Evolutionary conservation across 2,888 invertebrate species (phyloP), one percentile per base, ranked within the genome.

Genomic region (Scaptomyza cyrtandrae): DNA sequence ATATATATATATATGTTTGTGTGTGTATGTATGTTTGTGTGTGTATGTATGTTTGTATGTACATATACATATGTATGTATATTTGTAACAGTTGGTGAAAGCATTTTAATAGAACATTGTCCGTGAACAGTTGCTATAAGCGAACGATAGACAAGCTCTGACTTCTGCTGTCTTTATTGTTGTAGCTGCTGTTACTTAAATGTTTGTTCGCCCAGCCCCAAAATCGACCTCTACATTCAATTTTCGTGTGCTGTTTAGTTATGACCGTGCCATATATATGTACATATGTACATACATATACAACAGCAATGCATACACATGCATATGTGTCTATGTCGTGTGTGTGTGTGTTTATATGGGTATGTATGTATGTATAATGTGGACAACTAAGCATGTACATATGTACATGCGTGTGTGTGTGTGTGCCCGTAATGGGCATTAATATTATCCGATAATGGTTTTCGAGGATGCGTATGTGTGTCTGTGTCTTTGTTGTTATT

Each of bases 51-150:
- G 37, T 14, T 14, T 14, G 27, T 49, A 19, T 41, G 31, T 37
- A 11, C 11, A 29, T 56, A 14, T 39, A 35, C 31, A 27, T 53
- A 19, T 19, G 19, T 19, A 19, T 19, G 19, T 19, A 1, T 19
- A 24, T 37, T 13, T 54, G 35, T 53, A 27, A 37, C 43, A 54
- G 58, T 44, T 66, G 64, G 64, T 75, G 73, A 73, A 73, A 75
- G 71, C 75, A 74, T 69, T 60, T 69, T 53, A 65, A 61, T 76
- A 79, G 69, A 80, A 74, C 69, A 71, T 71, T 59, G 69, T 66
- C 58, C 67, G 74, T 73, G 75, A 79, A 71, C 71, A 73, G 64
- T n/a, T n/a, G n/a, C n/a, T n/a, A n/a, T n/a, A n/a, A n/a, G n/a
- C n/a, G n/a, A n/a, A n/a, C 58, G 37, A 13, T 41, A 45, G 58